A percentile compares a stretch with the other conserved stretches of the same genome.
phyloP scores from a whole-genome alignment of 2,113 vertebrate species.

The Capreolus pygargus region DNA sequence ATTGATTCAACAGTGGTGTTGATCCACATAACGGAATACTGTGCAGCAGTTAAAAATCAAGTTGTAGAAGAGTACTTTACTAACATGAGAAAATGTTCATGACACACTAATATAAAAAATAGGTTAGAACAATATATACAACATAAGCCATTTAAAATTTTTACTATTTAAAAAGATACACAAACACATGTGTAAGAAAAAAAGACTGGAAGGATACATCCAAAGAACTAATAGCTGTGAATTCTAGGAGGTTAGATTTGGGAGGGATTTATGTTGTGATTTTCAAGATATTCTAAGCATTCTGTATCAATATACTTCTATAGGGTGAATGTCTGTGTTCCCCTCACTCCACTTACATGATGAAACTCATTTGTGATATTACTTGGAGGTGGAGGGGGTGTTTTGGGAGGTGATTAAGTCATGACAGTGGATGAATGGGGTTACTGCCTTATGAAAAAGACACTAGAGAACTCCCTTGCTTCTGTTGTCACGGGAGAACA shows the following conservation, averaged over 20 bases:
- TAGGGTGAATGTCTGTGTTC: background rate
- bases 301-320: background rate
- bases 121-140: background rate
- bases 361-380: background rate
- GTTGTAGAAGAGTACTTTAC: background rate
- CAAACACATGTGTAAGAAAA: background rate
- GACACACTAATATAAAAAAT: background rate
- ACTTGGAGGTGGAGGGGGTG: background rate
- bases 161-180: background rate
- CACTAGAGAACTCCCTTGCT: background rate
- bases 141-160: background rate
- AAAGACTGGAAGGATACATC: background rate
- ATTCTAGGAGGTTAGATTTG: background rate
- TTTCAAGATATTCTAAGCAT: constrained; percentile 6
- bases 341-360: background rate
- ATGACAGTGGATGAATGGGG: background rate
- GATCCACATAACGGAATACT: background rate
- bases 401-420: background rate
- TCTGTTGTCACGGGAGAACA: background rate
- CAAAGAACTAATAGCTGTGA: background rate
- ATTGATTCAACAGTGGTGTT: background rate
- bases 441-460: background rate
- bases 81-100: background rate
- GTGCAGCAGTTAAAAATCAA: background rate
- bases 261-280: background rate